A percentile compares a stretch with the other conserved stretches of the same genome.
Conservation (phyloP, 2,888 invertebrate species). For the Oithona nana region DNA sequence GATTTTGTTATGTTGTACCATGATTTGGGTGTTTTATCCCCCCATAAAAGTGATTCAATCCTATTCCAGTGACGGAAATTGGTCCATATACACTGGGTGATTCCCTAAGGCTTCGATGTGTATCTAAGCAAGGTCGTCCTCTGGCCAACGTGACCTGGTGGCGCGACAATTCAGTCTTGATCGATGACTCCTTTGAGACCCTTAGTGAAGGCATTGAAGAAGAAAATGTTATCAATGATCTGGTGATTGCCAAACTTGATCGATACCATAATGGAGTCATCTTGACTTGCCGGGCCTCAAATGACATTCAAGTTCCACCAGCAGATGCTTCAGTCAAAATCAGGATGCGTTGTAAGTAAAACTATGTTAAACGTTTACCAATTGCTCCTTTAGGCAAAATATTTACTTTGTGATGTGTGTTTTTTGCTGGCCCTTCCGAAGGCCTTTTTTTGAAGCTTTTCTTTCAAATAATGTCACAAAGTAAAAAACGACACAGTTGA, state of each 20-base stretch:
- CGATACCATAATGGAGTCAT: background rate
- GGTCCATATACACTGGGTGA: background rate
- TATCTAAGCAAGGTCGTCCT: background rate
- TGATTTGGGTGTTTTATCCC: too few species aligned
- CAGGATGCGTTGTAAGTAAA: background rate
- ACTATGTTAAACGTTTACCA: too few species aligned
- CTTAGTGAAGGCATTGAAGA: too few species aligned
- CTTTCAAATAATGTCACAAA: too few species aligned
- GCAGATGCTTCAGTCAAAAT: background rate
- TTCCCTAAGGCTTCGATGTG: background rate
- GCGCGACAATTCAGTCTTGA: background rate
- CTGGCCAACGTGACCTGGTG: background rate
- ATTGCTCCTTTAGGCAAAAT: too few species aligned
- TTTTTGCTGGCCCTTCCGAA: too few species aligned
- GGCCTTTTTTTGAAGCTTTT: too few species aligned
- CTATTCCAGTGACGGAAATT: background rate
- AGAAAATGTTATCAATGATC: background rate
- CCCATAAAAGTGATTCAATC: too few species aligned
- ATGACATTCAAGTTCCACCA: background rate
- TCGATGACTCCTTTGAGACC: background rate
- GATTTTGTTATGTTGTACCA: too few species aligned
- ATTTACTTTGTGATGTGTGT: too few species aligned
- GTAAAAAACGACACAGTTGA: too few species aligned
- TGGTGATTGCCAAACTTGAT: background rate
- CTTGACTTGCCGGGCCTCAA: background rate